Conservation (phyloP, 2,888 invertebrate genomes). For the Mythimna loreyi region DNA sequence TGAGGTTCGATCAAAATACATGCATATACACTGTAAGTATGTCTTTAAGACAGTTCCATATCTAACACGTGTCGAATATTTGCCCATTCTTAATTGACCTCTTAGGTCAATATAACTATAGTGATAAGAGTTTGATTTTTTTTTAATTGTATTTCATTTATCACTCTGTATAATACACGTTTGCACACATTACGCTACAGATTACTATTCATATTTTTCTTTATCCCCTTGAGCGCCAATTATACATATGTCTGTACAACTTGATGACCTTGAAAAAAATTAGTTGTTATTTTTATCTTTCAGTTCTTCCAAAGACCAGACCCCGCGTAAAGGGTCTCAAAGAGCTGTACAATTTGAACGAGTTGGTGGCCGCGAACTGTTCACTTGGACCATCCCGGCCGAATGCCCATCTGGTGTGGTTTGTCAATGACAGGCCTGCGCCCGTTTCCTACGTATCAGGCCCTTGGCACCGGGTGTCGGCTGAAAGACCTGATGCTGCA, state of each 20-base stretch:
- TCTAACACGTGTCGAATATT: neutral
- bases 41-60: neutral
- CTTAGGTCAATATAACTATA: neutral
- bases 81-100: neutral
- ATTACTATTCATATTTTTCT: no score
- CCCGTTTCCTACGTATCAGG: slow-evolving; percentile 86
- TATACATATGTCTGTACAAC: no score
- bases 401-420: slow-evolving; percentile 95
- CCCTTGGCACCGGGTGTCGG: slow-evolving; percentile 87
- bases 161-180: no score
- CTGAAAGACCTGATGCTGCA: slow-evolving; percentile 90
- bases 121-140: no score
- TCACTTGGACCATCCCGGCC: slow-evolving; percentile 95
- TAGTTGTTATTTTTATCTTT: slow-evolving; percentile 72
- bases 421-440: slow-evolving; percentile 94
- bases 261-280: no score
- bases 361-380: slow-evolving; percentile 94
- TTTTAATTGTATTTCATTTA: no score
- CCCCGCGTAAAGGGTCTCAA: slow-evolving; percentile 95
- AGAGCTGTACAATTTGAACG: slow-evolving; percentile 94
- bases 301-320: slow-evolving; percentile 94
- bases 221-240: no score
- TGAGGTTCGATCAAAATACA: slow-evolving; percentile 76
- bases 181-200: no score
- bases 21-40: slow-evolving; percentile 87